These are phyloP conservation scores for Pristionchus japonicus DNA, from an alignment of 2,888 invertebrate genomes.

Conservation along the genomic window DNA sequence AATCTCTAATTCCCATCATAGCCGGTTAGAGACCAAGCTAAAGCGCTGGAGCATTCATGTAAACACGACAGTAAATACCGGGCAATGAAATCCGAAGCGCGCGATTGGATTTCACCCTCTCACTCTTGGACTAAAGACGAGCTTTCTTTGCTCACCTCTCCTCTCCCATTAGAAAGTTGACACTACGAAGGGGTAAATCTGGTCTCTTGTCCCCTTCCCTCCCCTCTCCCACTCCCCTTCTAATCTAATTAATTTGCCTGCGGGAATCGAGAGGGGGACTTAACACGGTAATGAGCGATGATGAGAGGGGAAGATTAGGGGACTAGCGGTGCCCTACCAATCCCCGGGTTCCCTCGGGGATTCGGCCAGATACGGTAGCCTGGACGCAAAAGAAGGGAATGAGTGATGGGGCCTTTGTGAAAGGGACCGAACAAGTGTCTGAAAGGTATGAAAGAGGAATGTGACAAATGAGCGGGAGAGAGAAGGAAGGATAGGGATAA, in stretches of 20 bases:
- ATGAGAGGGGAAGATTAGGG: background rate
- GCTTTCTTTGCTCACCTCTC: background rate
- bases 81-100: background rate
- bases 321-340: background rate
- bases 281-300: background rate
- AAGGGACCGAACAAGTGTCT: background rate
- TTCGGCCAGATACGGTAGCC: conserved; percentile 28
- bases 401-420: conserved; percentile 22
- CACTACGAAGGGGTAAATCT: conserved; percentile 13
- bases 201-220: conserved; percentile 1
- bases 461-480: background rate
- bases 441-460: background rate
- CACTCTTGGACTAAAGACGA: conserved; percentile 17
- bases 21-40: background rate
- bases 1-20: too few relatives aligned
- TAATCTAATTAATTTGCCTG: conserved; percentile 31
- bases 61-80: background rate
- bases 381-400: background rate
- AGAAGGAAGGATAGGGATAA: background rate
- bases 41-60: background rate
- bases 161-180: conserved; percentile 28
- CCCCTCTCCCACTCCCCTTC: background rate
- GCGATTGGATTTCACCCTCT: conserved; percentile 21
- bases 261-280: conserved; percentile 8
- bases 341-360: background rate